Percentiles rank a stretch among this genome's conserved stretches.
Conservation (phyloP, 1,140 invertebrate genomes). For the Lepidurus couesii region DNA sequence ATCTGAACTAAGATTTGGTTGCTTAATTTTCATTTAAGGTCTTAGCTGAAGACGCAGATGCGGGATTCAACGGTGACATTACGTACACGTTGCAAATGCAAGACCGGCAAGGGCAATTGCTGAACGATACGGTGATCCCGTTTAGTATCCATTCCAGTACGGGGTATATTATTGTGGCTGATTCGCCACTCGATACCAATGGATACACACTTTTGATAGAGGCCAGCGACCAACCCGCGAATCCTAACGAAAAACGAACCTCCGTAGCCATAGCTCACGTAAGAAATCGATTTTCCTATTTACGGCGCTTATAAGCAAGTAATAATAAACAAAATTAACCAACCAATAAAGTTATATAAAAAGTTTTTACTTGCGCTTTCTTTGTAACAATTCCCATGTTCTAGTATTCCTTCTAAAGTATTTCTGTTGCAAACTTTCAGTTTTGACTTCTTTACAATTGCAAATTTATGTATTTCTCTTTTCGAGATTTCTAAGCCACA, state of each 20-base stretch:
- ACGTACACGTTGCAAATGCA: conserved; percentile 66
- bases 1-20: too few relatives aligned
- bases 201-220: conserved; percentile 72
- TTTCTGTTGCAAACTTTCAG: too few relatives aligned
- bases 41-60: conserved; percentile 71
- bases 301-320: background rate
- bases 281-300: conserved; percentile 49
- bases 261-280: conserved; percentile 76
- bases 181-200: conserved; percentile 58
- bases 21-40: conserved; percentile 43
- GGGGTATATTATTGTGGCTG: conserved; percentile 63
- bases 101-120: conserved; percentile 43
- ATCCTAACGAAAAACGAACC: conserved; percentile 70
- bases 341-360: background rate
- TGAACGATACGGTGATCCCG: conserved; percentile 45
- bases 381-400: too few relatives aligned
- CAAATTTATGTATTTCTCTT: too few relatives aligned
- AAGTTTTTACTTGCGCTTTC: too few relatives aligned
- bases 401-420: too few relatives aligned
- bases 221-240: conserved; percentile 69
- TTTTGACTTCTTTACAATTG: too few relatives aligned
- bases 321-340: background rate
- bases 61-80: conserved; percentile 70
- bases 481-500: too few relatives aligned
- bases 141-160: conserved; percentile 65